Evolutionary conservation across 2,888 invertebrate species (phyloP), one percentile per base, ranked within the genome.

Genomic region (Nephrotoma appendiculata): DNA sequence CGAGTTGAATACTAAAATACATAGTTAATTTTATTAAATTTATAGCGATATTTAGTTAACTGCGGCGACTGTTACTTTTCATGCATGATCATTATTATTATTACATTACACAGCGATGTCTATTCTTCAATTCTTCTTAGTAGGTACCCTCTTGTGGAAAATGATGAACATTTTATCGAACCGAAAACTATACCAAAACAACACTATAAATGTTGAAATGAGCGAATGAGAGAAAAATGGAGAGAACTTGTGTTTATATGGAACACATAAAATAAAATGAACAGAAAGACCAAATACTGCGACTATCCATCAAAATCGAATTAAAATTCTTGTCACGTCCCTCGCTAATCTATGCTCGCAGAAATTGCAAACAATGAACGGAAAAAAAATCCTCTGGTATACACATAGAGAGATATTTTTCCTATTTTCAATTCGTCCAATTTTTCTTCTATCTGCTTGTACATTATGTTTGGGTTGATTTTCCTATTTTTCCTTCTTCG

Each of bases 301-400:
- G 84, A 84, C 84, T 84, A 84, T 84, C 84, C 84, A 84, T 84
- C 84, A 84, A 84, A 84, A 84, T 84, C 43, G 84, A 86, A 86
- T 86, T 86, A 86, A 86, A 86, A 86, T 86, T 86, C 86, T 86
- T 86, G 86, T 86, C 86, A 86, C 86, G 86, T 86, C 44, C 48
- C 45, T 86, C 41, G 86, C 86, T 86, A 86, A 86, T 86, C 86
- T 86, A 86, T 86, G 86, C 48, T 44, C 86, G 86, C 86, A 86
- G 86, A 86, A 86, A 86, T 86, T 86, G 86, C 86, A 86, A 86
- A 86, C 86, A 86, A 86, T 48, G 86, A 86, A 86, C 71, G 6
- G 45, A 57, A 71, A 71, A 71, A 71, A 71, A 31, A 71, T 71
- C 31, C 71, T 71, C 71, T 31, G 31, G 31, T 85, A 19, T 85